Percentiles rank a stretch among this genome's conserved stretches.
Conservation (phyloP, 2,797 vertebrate genomes). For the Sebastes oblongus region DNA sequence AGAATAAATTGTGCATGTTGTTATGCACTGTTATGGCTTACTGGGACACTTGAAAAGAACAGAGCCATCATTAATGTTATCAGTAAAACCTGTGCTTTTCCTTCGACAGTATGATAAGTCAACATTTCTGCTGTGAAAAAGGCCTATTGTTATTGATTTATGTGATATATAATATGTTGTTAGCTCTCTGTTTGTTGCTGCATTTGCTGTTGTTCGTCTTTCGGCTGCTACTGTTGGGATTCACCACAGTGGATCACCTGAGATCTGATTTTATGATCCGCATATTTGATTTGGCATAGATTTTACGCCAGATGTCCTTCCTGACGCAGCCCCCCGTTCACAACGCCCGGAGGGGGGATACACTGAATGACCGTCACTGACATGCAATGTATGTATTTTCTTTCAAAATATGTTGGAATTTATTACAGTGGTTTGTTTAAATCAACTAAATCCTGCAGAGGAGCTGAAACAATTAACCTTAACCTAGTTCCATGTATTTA, state of each 20-base stretch:
- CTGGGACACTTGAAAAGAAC: neutral
- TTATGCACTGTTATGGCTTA: neutral
- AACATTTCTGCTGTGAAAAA: neutral
- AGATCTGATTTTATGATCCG: no score
- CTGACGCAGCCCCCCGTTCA: no score
- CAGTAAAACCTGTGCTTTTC: neutral
- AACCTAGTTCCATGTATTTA: neutral
- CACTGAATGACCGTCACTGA: neutral
- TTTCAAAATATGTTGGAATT: neutral
- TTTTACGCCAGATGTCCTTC: no score
- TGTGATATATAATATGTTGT: neutral
- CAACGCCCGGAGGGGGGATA: rapidly evolving
- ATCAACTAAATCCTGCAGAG: neutral
- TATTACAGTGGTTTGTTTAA: neutral
- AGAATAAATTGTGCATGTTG: neutral
- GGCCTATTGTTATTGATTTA: neutral
- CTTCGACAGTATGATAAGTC: neutral
- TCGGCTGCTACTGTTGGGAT: rapidly evolving
- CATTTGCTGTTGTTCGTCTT: neutral
- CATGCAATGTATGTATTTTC: neutral
- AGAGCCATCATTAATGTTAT: neutral
- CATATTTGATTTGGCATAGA: no score
- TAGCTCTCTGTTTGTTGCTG: neutral
- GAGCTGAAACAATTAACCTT: neutral
- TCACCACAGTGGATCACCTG: no score